These are phyloP conservation scores for Lutraria rhynchaena DNA, from an alignment of 1,140 invertebrate genomes.

Conservation along the genomic window DNA sequence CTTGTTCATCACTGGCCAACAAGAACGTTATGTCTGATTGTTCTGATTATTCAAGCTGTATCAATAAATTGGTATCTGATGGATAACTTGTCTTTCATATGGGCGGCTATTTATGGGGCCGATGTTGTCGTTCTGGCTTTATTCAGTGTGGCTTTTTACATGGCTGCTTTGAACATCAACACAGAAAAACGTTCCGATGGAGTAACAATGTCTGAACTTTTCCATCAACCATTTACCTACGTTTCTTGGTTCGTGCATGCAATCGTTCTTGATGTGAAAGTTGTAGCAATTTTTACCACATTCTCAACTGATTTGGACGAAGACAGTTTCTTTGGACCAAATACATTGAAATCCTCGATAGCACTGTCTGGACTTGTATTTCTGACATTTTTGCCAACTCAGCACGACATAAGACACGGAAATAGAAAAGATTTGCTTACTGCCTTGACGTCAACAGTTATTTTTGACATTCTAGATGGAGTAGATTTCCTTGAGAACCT, in stretches of 20 bases:
- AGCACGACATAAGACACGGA: conserved; percentile 83
- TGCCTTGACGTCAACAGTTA: conserved; percentile 69
- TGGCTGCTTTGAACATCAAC: conserved; percentile 39
- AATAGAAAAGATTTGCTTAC: conserved; percentile 82
- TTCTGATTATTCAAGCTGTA: conserved; percentile 59
- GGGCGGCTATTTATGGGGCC: conserved; percentile 52
- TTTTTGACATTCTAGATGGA: conserved; percentile 85
- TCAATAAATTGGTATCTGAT: conserved; percentile 64
- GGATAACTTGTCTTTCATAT: conserved; percentile 48
- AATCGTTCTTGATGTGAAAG: conserved; percentile 82
- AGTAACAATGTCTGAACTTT: conserved; percentile 48
- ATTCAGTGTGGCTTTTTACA: conserved; percentile 43
- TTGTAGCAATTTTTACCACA: conserved; percentile 83
- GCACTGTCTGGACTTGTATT: conserved; percentile 84
- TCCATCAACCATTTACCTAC: conserved; percentile 82
- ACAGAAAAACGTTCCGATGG: conserved; percentile 8
- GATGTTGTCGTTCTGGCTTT: conserved; percentile 55
- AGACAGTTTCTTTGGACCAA: conserved; percentile 83
- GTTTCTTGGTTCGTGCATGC: conserved; percentile 84
- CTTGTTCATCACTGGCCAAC: conserved; percentile 62
- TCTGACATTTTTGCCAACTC: conserved; percentile 84
- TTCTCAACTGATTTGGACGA: conserved; percentile 74
- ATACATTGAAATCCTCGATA: conserved; percentile 84
- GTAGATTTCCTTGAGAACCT: conserved; percentile 83
- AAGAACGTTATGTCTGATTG: conserved; percentile 44